These are phyloP conservation scores for Dendropsophus ebraccatus DNA, from an alignment of 2,113 vertebrate genomes.

Conservation along the genomic window DNA sequence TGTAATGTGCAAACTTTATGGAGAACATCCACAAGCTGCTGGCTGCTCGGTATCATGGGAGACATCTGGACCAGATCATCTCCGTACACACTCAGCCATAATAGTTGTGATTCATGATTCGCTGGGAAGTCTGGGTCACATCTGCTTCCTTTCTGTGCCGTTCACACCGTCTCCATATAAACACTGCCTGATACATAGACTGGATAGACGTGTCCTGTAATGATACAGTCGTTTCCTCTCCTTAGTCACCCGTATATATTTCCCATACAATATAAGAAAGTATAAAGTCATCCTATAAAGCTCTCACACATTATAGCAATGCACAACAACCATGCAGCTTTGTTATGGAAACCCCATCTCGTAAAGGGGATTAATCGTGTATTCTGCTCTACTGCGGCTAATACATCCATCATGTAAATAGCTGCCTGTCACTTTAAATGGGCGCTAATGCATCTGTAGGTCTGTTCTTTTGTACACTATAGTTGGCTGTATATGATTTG, in stretches of 20 bases:
- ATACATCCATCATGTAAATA: too few species aligned
- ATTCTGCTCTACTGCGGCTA: too few species aligned
- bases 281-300: too few species aligned
- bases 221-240: not conserved
- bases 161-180: not conserved
- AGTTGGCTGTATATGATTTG: too few species aligned
- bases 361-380: too few species aligned
- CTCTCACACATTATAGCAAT: too few species aligned
- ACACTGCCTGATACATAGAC: not conserved
- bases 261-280: not conserved
- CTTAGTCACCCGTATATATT: not conserved
- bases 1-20: constrained; percentile 15
- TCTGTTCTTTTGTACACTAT: too few species aligned
- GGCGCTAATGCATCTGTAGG: too few species aligned
- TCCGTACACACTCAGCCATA: not conserved
- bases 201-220: not conserved
- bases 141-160: constrained; percentile 3
- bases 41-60: not conserved
- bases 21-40: not conserved
- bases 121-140: not conserved
- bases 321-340: too few species aligned
- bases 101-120: not conserved
- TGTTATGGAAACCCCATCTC: too few species aligned
- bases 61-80: constrained; percentile 17
- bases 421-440: too few species aligned